These are phyloP conservation scores for Eledona agricola DNA, from an alignment of 2,888 invertebrate species.

Conservation along the genomic window DNA sequence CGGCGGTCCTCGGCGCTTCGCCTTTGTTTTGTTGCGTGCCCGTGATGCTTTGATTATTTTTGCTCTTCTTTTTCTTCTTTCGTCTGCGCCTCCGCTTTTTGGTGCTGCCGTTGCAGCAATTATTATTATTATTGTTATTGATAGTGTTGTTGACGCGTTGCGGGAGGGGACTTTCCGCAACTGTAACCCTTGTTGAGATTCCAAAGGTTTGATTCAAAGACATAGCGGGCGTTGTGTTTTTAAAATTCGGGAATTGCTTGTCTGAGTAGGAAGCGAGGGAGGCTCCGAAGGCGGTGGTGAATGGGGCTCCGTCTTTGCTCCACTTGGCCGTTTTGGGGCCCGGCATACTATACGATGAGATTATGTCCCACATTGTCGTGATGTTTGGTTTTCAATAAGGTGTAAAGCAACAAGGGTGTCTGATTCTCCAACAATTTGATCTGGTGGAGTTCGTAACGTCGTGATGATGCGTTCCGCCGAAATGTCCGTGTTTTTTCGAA, in stretches of 20 bases:
- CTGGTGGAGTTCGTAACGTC: slow-evolving; percentile 9
- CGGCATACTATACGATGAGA: no score
- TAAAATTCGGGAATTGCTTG: slow-evolving; percentile 12
- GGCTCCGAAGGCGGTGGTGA: not conserved
- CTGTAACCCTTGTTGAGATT: no score
- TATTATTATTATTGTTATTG: not conserved
- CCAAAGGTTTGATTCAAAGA: slow-evolving; percentile 7
- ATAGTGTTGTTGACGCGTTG: no score
- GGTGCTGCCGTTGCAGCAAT: no score
- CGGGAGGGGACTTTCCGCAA: no score
- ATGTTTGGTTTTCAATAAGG: slow-evolving; percentile 6
- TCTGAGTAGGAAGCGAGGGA: slow-evolving; percentile 3
- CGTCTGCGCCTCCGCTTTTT: slow-evolving; percentile 12
- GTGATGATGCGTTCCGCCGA: slow-evolving; percentile 18
- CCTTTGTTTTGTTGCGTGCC: not conserved
- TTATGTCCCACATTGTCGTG: slow-evolving; percentile 9
- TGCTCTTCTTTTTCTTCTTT: slow-evolving; percentile 7
- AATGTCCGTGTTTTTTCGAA: slow-evolving; percentile 22
- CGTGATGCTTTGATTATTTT: not conserved
- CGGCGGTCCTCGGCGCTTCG: no score
- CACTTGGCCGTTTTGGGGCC: slow-evolving; percentile 3
- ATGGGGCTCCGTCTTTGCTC: slow-evolving; percentile 9
- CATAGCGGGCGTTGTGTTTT: not conserved
- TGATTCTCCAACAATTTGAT: slow-evolving; percentile 2
- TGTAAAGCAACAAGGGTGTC: slow-evolving; percentile 1